Evolutionary conservation across 2,797 vertebrate species (phyloP).

Genomic region (Pogonophryne albipinna): DNA sequence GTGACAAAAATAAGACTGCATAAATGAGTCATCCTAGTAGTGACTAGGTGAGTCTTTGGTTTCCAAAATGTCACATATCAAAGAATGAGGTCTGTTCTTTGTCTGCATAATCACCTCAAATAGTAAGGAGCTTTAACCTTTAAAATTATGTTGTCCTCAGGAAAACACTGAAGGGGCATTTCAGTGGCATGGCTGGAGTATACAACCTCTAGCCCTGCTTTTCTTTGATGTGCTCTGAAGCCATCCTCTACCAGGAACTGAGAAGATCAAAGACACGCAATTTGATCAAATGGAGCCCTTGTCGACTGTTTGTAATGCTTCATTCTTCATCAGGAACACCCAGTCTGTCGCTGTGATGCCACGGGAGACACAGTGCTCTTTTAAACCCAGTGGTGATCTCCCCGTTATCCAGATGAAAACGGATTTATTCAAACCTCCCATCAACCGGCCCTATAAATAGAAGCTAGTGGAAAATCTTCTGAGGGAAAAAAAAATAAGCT

Average conservation of each 20-base stretch:
- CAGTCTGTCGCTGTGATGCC: conserved; percentile 70
- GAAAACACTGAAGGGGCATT: conserved; percentile 39
- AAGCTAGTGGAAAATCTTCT: conserved; percentile 82
- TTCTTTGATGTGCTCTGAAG: conserved; percentile 73
- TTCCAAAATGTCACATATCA: conserved; percentile 56
- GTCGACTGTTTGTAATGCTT: conserved; percentile 75
- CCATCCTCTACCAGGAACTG: conserved; percentile 72
- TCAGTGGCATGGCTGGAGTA: conserved; percentile 57
- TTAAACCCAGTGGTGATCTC: conserved; percentile 84
- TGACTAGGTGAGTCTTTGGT: conserved; percentile 33
- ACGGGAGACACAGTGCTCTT: conserved; percentile 78
- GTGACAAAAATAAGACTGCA: conserved; percentile 70
- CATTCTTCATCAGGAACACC: conserved; percentile 76
- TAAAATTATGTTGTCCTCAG: conserved; percentile 42
- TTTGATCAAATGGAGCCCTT: conserved; percentile 80
- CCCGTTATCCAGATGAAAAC: conserved; percentile 85
- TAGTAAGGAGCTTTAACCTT: conserved; percentile 63
- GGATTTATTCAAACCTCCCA: conserved; percentile 85
- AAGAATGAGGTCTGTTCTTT: conserved; percentile 39
- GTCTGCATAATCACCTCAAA: conserved; percentile 65
- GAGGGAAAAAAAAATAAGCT: conserved; percentile 72
- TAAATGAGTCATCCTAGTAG: conserved; percentile 69
- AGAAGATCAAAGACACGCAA: conserved; percentile 80
- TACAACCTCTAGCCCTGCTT: conserved; percentile 60
- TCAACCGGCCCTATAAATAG: conserved; percentile 85